Percentiles rank a stretch among this genome's conserved stretches.
These are phyloP conservation scores for Ochropacha duplaris DNA, from an alignment of 2,888 invertebrate genomes.

Conservation along the genomic window DNA sequence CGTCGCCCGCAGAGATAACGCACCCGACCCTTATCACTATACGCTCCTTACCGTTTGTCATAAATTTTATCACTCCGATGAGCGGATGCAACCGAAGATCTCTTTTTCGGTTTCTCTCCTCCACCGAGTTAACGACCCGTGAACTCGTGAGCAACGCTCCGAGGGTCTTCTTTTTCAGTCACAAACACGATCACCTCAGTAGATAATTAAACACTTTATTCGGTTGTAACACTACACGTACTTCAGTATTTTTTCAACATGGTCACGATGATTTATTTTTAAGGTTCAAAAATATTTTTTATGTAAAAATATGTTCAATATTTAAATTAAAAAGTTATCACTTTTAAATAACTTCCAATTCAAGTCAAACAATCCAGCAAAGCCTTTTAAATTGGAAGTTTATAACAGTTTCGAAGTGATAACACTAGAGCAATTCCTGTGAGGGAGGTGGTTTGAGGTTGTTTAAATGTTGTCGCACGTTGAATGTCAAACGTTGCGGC, in stretches of 20 bases:
- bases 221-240: conserved; percentile 19
- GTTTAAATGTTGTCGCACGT: conserved; percentile 68
- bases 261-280: conserved; percentile 15
- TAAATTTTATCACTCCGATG: conserved; percentile 80
- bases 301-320: conserved; percentile 12
- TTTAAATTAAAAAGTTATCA: conserved; percentile 45
- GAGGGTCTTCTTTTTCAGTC: conserved; percentile 65
- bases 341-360: conserved; percentile 33
- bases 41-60: conserved; percentile 79
- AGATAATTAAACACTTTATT: conserved; percentile 41
- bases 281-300: conserved; percentile 16
- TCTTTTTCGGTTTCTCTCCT: conserved; percentile 63
- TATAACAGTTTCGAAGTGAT: conserved; percentile 45
- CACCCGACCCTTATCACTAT: conserved; percentile 73
- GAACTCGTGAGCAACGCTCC: conserved; percentile 67
- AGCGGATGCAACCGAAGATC: conserved; percentile 66
- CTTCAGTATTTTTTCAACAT: conserved; percentile 24
- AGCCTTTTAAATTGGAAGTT: conserved; percentile 33
- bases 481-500: conserved; percentile 67
- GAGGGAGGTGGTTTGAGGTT: conserved; percentile 66
- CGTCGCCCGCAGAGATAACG: conserved; percentile 56
- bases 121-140: conserved; percentile 74
- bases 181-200: conserved; percentile 69
- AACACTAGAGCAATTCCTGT: conserved; percentile 69
- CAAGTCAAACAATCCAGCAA: conserved; percentile 27